Evolutionary conservation across 2,113 vertebrate species (phyloP).

Genomic region (Tachycineta bicolor): DNA sequence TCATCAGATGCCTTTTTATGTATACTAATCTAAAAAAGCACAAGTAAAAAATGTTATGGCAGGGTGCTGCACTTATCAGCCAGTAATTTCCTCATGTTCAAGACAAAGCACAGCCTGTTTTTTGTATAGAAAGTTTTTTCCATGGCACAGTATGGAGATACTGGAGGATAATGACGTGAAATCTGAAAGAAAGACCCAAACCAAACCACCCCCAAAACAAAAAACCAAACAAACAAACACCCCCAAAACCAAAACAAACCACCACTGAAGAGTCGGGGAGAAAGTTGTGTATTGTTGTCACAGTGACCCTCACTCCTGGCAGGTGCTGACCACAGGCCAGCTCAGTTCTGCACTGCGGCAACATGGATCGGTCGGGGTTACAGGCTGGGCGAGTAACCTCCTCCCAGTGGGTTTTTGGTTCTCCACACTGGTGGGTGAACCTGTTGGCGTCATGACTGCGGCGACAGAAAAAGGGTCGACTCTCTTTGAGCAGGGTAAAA

Average conservation of each 20-base stretch:
- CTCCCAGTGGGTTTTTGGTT: too few species aligned
- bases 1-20: not conserved
- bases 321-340: too few species aligned
- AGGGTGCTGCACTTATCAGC: not conserved
- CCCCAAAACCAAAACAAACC: not conserved
- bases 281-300: not conserved
- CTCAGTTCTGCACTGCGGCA: too few species aligned
- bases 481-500: too few species aligned
- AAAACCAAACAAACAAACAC: not conserved
- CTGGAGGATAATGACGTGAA: not conserved
- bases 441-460: too few species aligned
- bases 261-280: rapidly evolving
- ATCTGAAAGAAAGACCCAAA: not conserved
- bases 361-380: too few species aligned
- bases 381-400: too few species aligned
- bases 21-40: not conserved
- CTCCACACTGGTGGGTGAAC: too few species aligned
- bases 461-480: too few species aligned
- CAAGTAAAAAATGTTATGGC: not conserved
- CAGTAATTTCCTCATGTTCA: not conserved
- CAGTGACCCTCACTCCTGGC: too few species aligned
- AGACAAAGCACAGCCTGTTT: not conserved
- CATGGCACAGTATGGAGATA: not conserved
- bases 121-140: not conserved
- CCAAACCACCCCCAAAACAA: too few species aligned